A percentile compares a stretch with the other conserved stretches of the same genome.
phyloP scores from a whole-genome alignment of 2,888 invertebrate genomes.

The Kuschelorhynchus macadamiae region DNA sequence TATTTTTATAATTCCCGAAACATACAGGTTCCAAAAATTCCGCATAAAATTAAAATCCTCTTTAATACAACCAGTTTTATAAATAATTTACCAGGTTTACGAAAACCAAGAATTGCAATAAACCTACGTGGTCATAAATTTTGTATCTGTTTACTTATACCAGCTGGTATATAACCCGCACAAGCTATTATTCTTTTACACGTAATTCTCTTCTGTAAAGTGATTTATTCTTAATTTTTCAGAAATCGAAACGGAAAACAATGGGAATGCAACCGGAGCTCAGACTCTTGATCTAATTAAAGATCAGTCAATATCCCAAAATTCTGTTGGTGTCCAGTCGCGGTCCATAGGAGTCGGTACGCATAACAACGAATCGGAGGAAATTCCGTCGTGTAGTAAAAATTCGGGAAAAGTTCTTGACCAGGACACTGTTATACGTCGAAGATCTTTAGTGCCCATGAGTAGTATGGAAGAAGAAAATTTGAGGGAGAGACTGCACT shows the following conservation, averaged over 20 bases:
- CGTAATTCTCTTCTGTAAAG: no score
- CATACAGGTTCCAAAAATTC: no score
- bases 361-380: constrained; percentile 23
- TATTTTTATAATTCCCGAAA: no score
- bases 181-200: no score
- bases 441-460: constrained; percentile 67
- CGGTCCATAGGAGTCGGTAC: constrained; percentile 50
- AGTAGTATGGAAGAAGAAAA: constrained; percentile 82
- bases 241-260: constrained; percentile 17
- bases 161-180: no score
- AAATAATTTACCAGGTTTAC: no score
- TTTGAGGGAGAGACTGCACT: constrained; percentile 74
- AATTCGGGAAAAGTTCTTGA: constrained; percentile 50
- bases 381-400: constrained; percentile 37
- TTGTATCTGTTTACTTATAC: no score
- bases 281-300: constrained; percentile 47
- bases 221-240: constrained; percentile 7
- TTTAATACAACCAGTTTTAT: no score
- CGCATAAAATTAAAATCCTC: no score
- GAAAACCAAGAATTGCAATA: no score
- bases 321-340: constrained; percentile 32
- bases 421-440: constrained; percentile 58
- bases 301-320: constrained; percentile 35
- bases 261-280: constrained; percentile 19
- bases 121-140: no score